phyloP scores from a whole-genome alignment of 2,888 invertebrate genomes.

The Parelbella ahira region DNA sequence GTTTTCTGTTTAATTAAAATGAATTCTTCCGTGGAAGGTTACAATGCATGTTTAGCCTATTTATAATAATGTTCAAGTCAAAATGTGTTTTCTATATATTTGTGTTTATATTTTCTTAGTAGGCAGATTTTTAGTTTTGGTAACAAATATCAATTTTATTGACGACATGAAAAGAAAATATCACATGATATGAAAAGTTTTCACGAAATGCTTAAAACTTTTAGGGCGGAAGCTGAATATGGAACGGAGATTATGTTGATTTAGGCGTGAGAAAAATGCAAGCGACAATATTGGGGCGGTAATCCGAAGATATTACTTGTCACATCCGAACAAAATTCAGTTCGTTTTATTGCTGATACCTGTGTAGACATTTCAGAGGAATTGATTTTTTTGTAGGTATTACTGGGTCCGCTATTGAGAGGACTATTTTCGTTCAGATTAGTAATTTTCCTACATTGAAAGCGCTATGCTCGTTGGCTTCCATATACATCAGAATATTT shows the following conservation, averaged over 20 bases:
- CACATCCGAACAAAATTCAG: constrained; percentile 45
- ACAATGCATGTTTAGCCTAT: too few species aligned
- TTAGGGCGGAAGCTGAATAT: constrained; percentile 50
- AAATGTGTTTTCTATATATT: too few species aligned
- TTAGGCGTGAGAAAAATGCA: constrained; percentile 59
- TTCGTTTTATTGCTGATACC: constrained; percentile 53
- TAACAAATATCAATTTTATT: too few species aligned
- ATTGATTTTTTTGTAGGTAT: constrained; percentile 32
- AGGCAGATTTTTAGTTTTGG: too few species aligned
- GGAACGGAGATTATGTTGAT: constrained; percentile 64
- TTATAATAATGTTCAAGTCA: too few species aligned
- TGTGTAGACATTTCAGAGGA: too few species aligned
- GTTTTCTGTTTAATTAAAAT: too few species aligned
- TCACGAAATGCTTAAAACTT: too few species aligned
- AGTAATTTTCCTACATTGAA: not conserved
- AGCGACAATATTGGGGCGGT: constrained; percentile 66
- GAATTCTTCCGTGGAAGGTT: too few species aligned
- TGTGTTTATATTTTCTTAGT: too few species aligned
- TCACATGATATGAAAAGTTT: too few species aligned
- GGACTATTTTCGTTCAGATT: not conserved
- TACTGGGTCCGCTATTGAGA: not conserved
- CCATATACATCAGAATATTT: constrained; percentile 1
- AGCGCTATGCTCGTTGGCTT: not conserved
- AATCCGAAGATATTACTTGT: constrained; percentile 72
- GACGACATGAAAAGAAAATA: too few species aligned